Evolutionary conservation across 2,888 invertebrate genomes (phyloP).

Genomic region (Nowickia ferox): DNA sequence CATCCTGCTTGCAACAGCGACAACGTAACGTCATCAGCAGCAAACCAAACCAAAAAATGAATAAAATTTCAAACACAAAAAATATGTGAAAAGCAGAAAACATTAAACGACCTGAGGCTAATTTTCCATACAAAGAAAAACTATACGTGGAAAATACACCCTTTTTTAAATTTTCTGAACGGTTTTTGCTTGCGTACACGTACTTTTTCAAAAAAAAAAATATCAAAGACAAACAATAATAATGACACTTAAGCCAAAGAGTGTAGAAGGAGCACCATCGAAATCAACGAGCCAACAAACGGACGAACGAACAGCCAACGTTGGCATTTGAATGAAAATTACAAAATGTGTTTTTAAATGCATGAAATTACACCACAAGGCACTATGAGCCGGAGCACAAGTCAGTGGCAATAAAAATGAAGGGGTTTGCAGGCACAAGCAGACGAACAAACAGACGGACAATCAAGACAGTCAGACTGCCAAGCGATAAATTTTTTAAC

Average conservation of each 20-base stretch:
- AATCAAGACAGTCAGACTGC: constrained; percentile 32
- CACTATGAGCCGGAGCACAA: constrained; percentile 43
- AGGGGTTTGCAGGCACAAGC: constrained; percentile 4
- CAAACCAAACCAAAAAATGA: constrained; percentile 35
- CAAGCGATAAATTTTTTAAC: not conserved
- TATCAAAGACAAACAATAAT: constrained; percentile 67
- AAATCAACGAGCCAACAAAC: constrained; percentile 13
- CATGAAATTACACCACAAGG: constrained; percentile 68
- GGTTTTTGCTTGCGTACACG: not conserved
- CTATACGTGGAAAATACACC: constrained; percentile 69
- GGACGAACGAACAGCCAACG: constrained; percentile 27
- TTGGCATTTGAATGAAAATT: constrained; percentile 71
- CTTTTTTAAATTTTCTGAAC: constrained; percentile 34
- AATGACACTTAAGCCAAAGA: constrained; percentile 66
- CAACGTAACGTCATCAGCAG: constrained; percentile 33
- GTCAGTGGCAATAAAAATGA: constrained; percentile 39
- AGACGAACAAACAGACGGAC: not conserved
- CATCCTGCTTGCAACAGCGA: constrained; percentile 58
- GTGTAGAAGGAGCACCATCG: constrained; percentile 33
- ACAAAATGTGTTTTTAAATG: constrained; percentile 71
- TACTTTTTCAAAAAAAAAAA: constrained; percentile 42
- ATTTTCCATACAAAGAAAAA: constrained; percentile 65
- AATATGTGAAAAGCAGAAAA: constrained; percentile 12
- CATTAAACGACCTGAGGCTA: constrained; percentile 63
- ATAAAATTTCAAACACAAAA: not conserved